Conservation (phyloP, 2,113 vertebrate genomes). For the Actinemys pallida region DNA sequence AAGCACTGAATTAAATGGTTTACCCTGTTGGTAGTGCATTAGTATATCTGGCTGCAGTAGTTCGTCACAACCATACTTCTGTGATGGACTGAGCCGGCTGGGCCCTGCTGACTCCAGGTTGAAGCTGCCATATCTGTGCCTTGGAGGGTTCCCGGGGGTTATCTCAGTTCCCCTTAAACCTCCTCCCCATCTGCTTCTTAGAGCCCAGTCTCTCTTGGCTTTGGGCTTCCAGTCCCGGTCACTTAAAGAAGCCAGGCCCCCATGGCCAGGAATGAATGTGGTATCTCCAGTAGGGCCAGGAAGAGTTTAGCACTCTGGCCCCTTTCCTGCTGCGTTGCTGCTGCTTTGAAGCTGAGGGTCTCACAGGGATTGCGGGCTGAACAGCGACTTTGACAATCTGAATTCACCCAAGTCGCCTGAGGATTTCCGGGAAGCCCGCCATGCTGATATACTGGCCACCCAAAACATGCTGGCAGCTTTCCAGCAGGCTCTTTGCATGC, state of each 20-base stretch:
- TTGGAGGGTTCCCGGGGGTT: neutral
- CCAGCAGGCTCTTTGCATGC: neutral
- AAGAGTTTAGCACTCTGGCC: neutral
- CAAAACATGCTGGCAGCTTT: neutral
- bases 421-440: neutral
- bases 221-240: neutral
- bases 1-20: neutral
- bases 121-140: neutral
- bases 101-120: neutral
- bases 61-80: neutral
- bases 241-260: neutral
- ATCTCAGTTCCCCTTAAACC: neutral
- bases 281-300: neutral
- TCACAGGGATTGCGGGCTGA: no score
- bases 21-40: neutral
- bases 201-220: neutral
- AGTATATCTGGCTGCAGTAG: neutral
- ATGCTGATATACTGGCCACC: neutral
- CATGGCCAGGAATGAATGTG: neutral
- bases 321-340: no score
- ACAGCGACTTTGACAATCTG: neutral
- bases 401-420: neutral
- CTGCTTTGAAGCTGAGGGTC: no score
- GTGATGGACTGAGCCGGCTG: neutral
- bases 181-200: neutral